phyloP scores from a whole-genome alignment of 2,888 invertebrate species.

The Venustoraphidia nigricollis region DNA sequence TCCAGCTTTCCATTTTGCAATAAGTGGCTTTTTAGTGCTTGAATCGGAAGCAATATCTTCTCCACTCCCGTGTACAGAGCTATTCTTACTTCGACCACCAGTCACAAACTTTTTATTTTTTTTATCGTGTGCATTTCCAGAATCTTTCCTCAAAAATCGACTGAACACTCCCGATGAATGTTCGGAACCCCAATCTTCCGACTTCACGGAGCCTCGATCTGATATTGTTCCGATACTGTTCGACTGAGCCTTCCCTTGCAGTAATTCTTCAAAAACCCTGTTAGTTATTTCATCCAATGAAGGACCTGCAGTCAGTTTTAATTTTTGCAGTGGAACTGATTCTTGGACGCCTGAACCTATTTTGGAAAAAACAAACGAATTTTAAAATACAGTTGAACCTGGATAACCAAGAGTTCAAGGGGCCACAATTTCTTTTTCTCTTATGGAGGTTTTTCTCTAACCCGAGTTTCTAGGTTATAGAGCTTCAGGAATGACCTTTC shows the following conservation, averaged over 20 bases:
- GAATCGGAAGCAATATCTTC: conserved; percentile 10
- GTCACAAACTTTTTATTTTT: conserved; percentile 19
- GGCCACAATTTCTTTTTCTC: too few relatives aligned
- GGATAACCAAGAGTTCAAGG: too few relatives aligned
- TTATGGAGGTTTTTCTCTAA: too few relatives aligned
- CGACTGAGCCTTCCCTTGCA: conserved; percentile 45
- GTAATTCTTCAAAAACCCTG: conserved; percentile 57
- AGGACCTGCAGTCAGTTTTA: conserved; percentile 18
- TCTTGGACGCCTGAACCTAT: too few relatives aligned
- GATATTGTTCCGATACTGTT: conserved; percentile 22
- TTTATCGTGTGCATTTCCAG: conserved; percentile 29
- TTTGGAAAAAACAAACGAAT: too few relatives aligned
- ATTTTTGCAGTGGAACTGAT: too few relatives aligned
- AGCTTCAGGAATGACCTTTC: too few relatives aligned
- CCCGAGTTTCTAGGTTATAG: too few relatives aligned
- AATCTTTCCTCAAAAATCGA: conserved; percentile 45
- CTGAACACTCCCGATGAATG: conserved; percentile 52
- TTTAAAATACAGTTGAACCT: too few relatives aligned
- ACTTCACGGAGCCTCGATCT: conserved; percentile 43
- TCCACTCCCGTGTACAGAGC: conserved; percentile 14
- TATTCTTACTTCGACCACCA: conserved; percentile 17
- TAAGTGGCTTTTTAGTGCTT: conserved; percentile 38
- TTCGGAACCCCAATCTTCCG: conserved; percentile 58
- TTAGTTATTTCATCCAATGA: conserved; percentile 61
- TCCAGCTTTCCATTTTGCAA: conserved; percentile 53